Evolutionary conservation across 2,113 vertebrate genomes (phyloP).

Genomic region (Callopanchax toddi): DNA sequence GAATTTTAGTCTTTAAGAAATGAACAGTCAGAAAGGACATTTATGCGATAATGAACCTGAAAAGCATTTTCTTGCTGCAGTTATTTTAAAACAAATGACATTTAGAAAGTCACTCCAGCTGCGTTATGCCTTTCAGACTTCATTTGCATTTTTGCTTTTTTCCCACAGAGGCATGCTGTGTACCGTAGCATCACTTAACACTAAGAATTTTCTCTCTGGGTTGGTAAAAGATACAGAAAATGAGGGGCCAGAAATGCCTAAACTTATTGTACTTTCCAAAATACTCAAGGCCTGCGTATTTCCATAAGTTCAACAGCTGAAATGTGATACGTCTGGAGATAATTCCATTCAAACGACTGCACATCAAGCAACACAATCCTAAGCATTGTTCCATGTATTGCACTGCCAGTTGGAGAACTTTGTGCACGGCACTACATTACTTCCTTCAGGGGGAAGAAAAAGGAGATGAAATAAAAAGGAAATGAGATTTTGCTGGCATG

Average conservation of each 20-base stretch:
- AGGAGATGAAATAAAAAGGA: conserved; percentile 41
- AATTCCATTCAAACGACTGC: conserved; percentile 16
- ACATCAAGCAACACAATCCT: conserved; percentile 15
- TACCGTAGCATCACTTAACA: conserved; percentile 20
- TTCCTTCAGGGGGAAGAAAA: conserved; percentile 44
- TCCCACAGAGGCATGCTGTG: conserved; percentile 16
- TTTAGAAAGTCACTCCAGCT: conserved; percentile 34
- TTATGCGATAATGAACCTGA: conserved; percentile 13
- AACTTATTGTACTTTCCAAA: conserved; percentile 12
- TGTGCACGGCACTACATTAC: conserved; percentile 39
- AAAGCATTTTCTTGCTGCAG: conserved; percentile 6
- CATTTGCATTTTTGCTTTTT: conserved; percentile 35
- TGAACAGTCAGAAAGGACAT: conserved; percentile 4
- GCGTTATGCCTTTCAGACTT: conserved; percentile 19
- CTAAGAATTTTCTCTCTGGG: not conserved
- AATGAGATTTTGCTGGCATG: conserved; percentile 41
- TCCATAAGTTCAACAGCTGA: conserved; percentile 36
- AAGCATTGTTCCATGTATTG: conserved; percentile 30
- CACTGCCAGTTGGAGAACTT: conserved; percentile 33
- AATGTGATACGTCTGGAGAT: conserved; percentile 12
- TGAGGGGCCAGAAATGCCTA: conserved; percentile 6
- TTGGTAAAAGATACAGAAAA: not conserved
- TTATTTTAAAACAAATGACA: conserved; percentile 39
- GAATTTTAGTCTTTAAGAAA: conserved; percentile 1
- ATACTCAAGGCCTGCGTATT: conserved; percentile 10